phyloP scores from a whole-genome alignment of 1,140 invertebrate species.

The Drosophila lowei region DNA sequence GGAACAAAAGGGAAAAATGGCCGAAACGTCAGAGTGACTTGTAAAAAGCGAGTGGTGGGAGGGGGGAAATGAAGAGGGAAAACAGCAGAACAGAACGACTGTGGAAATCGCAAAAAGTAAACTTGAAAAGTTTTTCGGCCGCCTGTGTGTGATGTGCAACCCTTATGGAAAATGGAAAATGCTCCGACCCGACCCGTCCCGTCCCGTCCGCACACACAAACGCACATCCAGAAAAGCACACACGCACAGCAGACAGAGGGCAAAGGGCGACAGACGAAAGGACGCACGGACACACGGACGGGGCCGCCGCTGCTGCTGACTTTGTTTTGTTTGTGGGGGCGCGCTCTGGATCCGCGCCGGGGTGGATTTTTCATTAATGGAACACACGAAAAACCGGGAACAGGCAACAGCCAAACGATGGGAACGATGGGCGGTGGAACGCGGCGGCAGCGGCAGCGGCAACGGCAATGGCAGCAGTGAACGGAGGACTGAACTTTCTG shows the following conservation, averaged over 20 bases:
- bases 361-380: constrained; percentile 79
- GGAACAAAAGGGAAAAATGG: constrained; percentile 43
- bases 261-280: constrained; percentile 28
- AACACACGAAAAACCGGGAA: constrained; percentile 34
- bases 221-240: constrained; percentile 23
- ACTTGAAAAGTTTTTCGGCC: constrained; percentile 67
- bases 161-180: constrained; percentile 53
- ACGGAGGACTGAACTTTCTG: constrained; percentile 62
- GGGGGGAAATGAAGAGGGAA: constrained; percentile 20
- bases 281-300: not conserved
- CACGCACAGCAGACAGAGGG: constrained; percentile 6
- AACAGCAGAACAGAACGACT: constrained; percentile 32
- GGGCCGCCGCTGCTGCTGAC: constrained; percentile 36
- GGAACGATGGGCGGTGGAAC: not conserved
- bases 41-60: constrained; percentile 12
- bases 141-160: constrained; percentile 24
- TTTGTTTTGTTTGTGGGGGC: constrained; percentile 76
- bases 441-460: not conserved
- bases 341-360: constrained; percentile 38
- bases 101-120: constrained; percentile 68
- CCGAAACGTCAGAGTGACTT: constrained; percentile 56
- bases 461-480: constrained; percentile 2
- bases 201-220: constrained; percentile 12
- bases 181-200: constrained; percentile 10
- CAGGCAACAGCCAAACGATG: constrained; percentile 16